Base-by-base conservation (phyloP, 2,113 vertebrate species). In the Cinclus mexicanus region DNA sequence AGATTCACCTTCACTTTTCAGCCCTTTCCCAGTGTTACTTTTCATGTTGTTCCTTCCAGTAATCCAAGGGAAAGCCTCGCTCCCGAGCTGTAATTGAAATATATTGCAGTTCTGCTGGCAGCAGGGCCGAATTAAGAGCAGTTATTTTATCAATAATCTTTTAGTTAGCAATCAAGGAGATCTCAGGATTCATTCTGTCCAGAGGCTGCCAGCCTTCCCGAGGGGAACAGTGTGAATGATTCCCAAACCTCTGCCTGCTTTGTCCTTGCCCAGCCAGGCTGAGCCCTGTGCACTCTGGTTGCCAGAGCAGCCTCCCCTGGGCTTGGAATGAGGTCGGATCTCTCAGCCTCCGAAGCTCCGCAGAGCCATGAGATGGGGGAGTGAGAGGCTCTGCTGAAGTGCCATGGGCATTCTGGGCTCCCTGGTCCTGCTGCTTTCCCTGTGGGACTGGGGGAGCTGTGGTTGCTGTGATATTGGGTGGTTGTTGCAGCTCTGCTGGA, bases 91-190 rank as follows among this genome's bases (percentile, higher is more conserved):
- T 95, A 96, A 98, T 95, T 95, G 91, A 96, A 95, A 76, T 78
- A 64, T 80, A 55, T 19, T 37, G 67, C 92, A 5, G n/a, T 65
- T 76, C 77, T 78, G 46, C 96, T n/a, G 92, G 82, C 88, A 84
- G 90, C 72, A 39, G 65, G 26, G 95, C 90, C 13, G 33, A 60
- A 76, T 96, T 94, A 97, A 92, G 56, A 96, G 95, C 97, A 70
- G 74, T 98, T 97, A 92, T 95, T 94, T 94, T 41, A 44, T 93
- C 70, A 42, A 87, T 90, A 96, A 93, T 95, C 96, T 94, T 88
- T 96, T 90, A 91, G 96, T 97, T 95, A 95, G 90, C 94, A 95
- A 97, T 96, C 95, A 83, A 96, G 90, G 96, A 95, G 82, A 56
- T 94, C 91, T 96, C 92, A 56, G 86, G 83, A 53, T 96, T 95